Conservation (phyloP, 1,140 invertebrate species). For the Drosophila tsacasi region DNA sequence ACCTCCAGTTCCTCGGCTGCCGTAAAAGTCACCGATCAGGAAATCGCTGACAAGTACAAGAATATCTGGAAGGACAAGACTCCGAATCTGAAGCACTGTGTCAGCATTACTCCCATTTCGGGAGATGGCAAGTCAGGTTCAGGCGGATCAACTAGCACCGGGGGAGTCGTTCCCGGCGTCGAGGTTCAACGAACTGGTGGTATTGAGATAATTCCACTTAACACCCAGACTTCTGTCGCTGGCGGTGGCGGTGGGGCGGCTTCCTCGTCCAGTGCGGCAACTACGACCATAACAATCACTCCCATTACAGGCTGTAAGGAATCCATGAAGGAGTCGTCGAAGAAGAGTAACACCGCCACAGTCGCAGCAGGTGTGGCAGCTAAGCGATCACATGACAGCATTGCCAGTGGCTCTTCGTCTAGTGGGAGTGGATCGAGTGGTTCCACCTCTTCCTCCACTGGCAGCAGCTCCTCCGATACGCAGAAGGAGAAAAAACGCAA, state of each 20-base stretch:
- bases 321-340: constrained; percentile 37
- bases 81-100: constrained; percentile 69
- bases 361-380: constrained; percentile 26
- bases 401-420: constrained; percentile 20
- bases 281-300: constrained; percentile 91
- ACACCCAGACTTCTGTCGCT: constrained; percentile 32
- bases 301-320: constrained; percentile 87
- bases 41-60: constrained; percentile 82
- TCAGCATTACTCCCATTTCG: constrained; percentile 78
- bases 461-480: constrained; percentile 86
- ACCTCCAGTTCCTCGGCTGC: not conserved
- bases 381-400: constrained; percentile 62
- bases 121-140: constrained; percentile 51
- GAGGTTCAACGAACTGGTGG: constrained; percentile 75
- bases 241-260: not conserved
- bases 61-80: constrained; percentile 84
- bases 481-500: constrained; percentile 92
- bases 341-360: constrained; percentile 45
- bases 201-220: constrained; percentile 87
- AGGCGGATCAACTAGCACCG: not conserved
- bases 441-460: constrained; percentile 37
- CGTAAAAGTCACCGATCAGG: constrained; percentile 59
- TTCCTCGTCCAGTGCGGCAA: constrained; percentile 34
- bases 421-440: constrained; percentile 20
- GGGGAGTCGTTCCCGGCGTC: constrained; percentile 13